Evolutionary conservation across 1,140 invertebrate genomes (phyloP), one percentile per base, ranked within the genome.

Genomic region (Philaenus spumarius): DNA sequence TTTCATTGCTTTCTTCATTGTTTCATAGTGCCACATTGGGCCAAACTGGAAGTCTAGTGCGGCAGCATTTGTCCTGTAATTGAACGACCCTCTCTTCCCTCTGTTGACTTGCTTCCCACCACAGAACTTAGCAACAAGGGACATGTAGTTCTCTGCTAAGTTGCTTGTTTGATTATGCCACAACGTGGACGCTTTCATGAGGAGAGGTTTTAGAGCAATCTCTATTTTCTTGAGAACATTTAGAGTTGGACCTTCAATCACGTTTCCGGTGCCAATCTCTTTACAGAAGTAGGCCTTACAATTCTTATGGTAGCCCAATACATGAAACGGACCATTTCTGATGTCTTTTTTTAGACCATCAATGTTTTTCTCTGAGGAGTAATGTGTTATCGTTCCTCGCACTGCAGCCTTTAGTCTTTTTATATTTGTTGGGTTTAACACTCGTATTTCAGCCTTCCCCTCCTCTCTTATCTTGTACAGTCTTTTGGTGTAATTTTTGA

Each of bases 41-140:
- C 56, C 47, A 15, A 37, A 58, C 15, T 58, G 56, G 40, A 58
- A 58, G n/a, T 58, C 56, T n/a, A 58, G 37, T 39, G 56, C 56
- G 12, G 56, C 56, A 51, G 45, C 56, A 39, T 34, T 35, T 58
- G 46, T 51, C 24, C 50, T 26, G 50, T 30, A 52, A 4, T 26
- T 52, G 26, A 52, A 30, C 2, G 50, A 52, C 9, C 50, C 50
- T 15, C 50, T 58, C 11, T 52, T n/a, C n/a, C n/a, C n/a, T n/a
- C n/a, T n/a, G n/a, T n/a, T n/a, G n/a, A n/a, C n/a, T n/a, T n/a
- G n/a, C n/a, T n/a, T n/a, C n/a, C n/a, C n/a, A n/a, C n/a, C n/a
- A n/a, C n/a, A n/a, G n/a, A n/a, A n/a, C n/a, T n/a, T n/a, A n/a
- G n/a, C n/a, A n/a, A n/a, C n/a, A n/a, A n/a, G n/a, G n/a, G n/a